Evolutionary conservation across 2,113 vertebrate genomes (phyloP).

Genomic region (Pongo abelii): DNA sequence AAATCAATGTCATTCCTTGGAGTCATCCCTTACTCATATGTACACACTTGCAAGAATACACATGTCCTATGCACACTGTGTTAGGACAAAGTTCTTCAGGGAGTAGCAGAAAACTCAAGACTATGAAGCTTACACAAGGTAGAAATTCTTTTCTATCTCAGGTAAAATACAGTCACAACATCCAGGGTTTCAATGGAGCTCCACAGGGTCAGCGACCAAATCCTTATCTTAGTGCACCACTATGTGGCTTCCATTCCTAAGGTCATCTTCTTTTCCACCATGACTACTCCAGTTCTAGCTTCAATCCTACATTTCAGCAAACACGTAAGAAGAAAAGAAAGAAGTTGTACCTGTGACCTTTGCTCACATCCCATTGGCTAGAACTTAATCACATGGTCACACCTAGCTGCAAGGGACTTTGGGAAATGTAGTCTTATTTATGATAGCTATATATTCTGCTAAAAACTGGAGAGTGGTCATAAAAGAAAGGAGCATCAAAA

Average conservation of each 20-base stretch:
- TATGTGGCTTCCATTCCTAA: neutral
- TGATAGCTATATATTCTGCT: neutral
- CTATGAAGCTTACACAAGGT: neutral
- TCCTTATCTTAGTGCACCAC: neutral
- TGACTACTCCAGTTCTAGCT: neutral
- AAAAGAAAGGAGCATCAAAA: neutral
- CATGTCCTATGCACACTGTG: neutral
- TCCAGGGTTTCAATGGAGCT: neutral
- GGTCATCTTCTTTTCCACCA: neutral
- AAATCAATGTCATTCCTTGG: neutral
- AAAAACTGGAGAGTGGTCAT: neutral
- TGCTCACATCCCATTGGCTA: neutral
- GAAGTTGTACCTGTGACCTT: neutral
- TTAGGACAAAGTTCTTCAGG: neutral
- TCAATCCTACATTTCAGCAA: neutral
- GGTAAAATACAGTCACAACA: neutral
- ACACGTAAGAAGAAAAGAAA: neutral
- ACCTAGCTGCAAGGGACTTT: neutral
- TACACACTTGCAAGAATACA: neutral
- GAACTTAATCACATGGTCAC: neutral
- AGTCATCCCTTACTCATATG: neutral
- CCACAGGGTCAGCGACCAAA: neutral
- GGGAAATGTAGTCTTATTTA: neutral
- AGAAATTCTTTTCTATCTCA: neutral
- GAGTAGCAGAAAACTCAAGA: neutral